Evolutionary conservation across 2,113 vertebrate genomes (phyloP), one percentile per base, ranked within the genome.

Genomic region (Chloropsis hardwickii): DNA sequence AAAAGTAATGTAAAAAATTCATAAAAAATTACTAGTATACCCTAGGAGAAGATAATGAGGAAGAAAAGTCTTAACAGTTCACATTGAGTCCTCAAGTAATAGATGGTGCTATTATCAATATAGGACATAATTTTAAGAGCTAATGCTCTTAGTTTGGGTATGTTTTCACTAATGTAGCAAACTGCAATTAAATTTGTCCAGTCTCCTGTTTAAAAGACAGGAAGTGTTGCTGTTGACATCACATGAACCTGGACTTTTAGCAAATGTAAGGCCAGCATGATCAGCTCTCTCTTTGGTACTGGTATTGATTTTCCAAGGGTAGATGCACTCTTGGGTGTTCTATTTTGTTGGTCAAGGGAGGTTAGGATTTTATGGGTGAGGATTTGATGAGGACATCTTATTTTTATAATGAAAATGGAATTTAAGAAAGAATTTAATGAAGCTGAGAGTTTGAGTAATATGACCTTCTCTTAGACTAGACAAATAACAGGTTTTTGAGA

Each of bases 391-490:
- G 54, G 33, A 12, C 31, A 31, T 93, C 94, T 92, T 87, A 86
- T 96, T 96, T 95, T 86, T 94, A 69, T 97, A 94, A 95, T 90
- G 76, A 95, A 97, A 97, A 94, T 64, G 14, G 33, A 96, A 78
- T 92, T 79, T 96, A 97, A 97, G 92, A 91, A 97, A 86, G 88
- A 96, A 89, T 95, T 88, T 97, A 97, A 73, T 88, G 87, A 94
- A 97, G 90, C 88, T 93, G 94, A 89, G 95, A 97, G 92, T 95
- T 96, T 92, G 78, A 94, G 62, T 89, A 61, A 81, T 56, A 79
- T 96, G 93, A 92, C 92, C 97, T 97, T 97, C 92, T 95, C 65
- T 97, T 98, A 96, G 91, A 96, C 91, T 79, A 96, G 84, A 82
- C 60, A 69, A 94, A 24, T 90, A 92, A 97, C 89, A 95, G 54